A percentile compares a stretch with the other conserved stretches of the same genome.
Evolutionary conservation across 2,888 invertebrate genomes (phyloP).

Genomic region (Drosophila maculinotata): DNA sequence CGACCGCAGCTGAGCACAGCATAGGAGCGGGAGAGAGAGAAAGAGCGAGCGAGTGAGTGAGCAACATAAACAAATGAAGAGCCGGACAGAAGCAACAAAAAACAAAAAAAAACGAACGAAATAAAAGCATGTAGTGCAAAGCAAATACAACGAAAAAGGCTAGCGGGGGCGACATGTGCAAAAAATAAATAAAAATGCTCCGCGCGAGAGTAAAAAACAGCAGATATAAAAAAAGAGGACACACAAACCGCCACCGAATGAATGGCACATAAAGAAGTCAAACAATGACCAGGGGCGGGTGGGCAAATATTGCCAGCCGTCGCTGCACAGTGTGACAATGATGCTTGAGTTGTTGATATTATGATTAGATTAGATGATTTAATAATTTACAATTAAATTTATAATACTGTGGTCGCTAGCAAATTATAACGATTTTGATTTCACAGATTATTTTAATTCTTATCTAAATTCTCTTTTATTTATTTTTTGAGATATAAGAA

Average conservation of each 20-base stretch:
- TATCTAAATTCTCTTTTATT: background rate
- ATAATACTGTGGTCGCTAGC: too few relatives aligned
- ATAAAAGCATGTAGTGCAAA: slow-evolving; percentile 36
- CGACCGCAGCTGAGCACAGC: slow-evolving; percentile 52
- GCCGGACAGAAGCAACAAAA: slow-evolving; percentile 48
- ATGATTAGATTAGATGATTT: background rate
- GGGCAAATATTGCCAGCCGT: slow-evolving; percentile 50
- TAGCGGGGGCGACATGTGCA: slow-evolving; percentile 55
- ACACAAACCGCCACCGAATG: slow-evolving; percentile 73
- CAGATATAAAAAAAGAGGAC: slow-evolving; percentile 69
- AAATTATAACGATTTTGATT: too few relatives aligned
- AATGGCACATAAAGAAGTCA: slow-evolving; percentile 73
- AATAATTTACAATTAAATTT: too few relatives aligned
- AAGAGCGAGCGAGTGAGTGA: slow-evolving; percentile 61
- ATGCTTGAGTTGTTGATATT: background rate
- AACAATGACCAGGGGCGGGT: slow-evolving; percentile 43
- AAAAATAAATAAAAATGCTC: slow-evolving; percentile 50
- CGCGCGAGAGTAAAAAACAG: slow-evolving; percentile 61
- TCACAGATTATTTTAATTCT: too few relatives aligned
- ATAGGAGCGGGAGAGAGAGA: slow-evolving; percentile 54
- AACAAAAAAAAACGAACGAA: slow-evolving; percentile 26
- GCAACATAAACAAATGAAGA: slow-evolving; percentile 78
- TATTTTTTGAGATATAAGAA: too few relatives aligned
- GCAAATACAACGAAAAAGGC: slow-evolving; percentile 58
- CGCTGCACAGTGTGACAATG: slow-evolving; percentile 44